Percentiles rank a stretch among this genome's conserved stretches.
Conservation (phyloP, 2,888 invertebrate species). For the Drosophila quinaria region DNA sequence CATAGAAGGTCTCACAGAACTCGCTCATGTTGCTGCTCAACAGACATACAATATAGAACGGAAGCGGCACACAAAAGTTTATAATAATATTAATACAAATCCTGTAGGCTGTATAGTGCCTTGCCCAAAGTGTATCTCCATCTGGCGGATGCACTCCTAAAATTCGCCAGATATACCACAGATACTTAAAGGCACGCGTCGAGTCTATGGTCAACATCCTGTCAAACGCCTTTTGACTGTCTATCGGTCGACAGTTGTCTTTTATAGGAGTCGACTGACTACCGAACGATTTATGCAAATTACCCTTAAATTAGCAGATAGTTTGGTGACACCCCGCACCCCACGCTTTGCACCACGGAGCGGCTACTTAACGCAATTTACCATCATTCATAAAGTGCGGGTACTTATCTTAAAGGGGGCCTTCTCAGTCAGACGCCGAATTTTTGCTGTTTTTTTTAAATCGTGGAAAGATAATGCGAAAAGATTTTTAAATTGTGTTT, state of each 20-base stretch:
- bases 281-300: conserved; percentile 58
- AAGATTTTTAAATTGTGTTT: no score
- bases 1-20: conserved; percentile 71
- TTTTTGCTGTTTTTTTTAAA: no score
- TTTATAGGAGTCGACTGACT: conserved; percentile 27
- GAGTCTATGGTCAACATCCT: conserved; percentile 49
- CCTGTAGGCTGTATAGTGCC: conserved; percentile 63
- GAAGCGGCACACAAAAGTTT: conserved; percentile 47
- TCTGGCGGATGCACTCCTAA: conserved; percentile 70
- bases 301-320: conserved; percentile 55
- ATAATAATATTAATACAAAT: conserved; percentile 53
- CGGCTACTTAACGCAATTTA: conserved; percentile 36
- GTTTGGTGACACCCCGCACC: background rate
- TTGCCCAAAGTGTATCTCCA: conserved; percentile 40
- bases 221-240: conserved; percentile 10
- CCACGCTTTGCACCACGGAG: background rate
- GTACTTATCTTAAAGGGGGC: background rate
- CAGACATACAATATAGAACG: conserved; percentile 59
- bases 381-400: conserved; percentile 8
- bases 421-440: no score
- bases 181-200: conserved; percentile 65
- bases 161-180: conserved; percentile 78
- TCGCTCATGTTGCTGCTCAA: conserved; percentile 58
- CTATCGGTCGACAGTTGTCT: background rate
- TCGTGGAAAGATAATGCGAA: no score